Evolutionary conservation across 2,888 invertebrate species (phyloP).

Genomic region (Eulithis prunata): DNA sequence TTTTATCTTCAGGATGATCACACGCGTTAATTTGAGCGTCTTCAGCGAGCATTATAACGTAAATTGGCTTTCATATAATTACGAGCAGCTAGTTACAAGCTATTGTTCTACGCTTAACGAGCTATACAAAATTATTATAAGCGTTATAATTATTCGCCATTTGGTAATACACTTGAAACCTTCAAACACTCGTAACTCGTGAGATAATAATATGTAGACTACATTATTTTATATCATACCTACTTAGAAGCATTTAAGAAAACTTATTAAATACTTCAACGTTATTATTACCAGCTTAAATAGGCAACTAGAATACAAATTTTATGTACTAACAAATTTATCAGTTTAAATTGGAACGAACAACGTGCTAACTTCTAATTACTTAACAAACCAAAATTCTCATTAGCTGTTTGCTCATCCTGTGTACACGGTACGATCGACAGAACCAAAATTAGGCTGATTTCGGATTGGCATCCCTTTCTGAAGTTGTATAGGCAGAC

Average conservation of each 20-base stretch:
- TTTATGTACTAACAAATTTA: slow-evolving; percentile 14
- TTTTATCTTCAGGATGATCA: slow-evolving; percentile 37
- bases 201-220: neutral
- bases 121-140: slow-evolving; percentile 33
- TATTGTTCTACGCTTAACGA: slow-evolving; percentile 29
- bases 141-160: slow-evolving; percentile 31
- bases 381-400: slow-evolving; percentile 61
- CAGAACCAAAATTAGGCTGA: slow-evolving; percentile 63
- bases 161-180: slow-evolving; percentile 11
- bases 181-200: slow-evolving; percentile 9
- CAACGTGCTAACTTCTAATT: slow-evolving; percentile 59
- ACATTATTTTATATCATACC: neutral
- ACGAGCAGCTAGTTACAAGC: slow-evolving; percentile 34
- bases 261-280: slow-evolving; percentile 3
- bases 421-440: slow-evolving; percentile 60
- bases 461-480: slow-evolving; percentile 59
- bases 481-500: slow-evolving; percentile 61
- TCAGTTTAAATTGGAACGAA: slow-evolving; percentile 42
- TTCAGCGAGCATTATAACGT: slow-evolving; percentile 46
- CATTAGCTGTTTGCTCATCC: slow-evolving; percentile 63
- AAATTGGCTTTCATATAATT: slow-evolving; percentile 39
- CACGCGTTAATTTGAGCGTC: slow-evolving; percentile 45
- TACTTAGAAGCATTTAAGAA: slow-evolving; percentile 8
- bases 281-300: slow-evolving; percentile 7
- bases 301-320: slow-evolving; percentile 13